phyloP scores from a whole-genome alignment of 2,888 invertebrate species.

The Diabrotica balteata region DNA sequence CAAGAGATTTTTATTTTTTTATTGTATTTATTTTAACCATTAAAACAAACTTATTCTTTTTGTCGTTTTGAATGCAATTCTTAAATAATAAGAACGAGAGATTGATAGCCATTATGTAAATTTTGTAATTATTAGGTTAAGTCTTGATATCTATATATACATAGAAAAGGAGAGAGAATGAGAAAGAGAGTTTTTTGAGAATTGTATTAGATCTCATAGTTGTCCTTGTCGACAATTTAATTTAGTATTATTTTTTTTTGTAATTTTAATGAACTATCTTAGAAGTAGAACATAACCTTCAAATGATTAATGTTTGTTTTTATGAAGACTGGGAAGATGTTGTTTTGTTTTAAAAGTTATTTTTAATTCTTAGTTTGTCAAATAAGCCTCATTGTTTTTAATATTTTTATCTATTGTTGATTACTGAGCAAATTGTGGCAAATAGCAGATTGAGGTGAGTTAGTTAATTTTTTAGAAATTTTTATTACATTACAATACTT shows the following conservation, averaged over 20 bases:
- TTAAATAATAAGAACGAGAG: slow-evolving; percentile 34
- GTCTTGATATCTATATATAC: slow-evolving; percentile 28
- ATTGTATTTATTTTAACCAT: slow-evolving; percentile 33
- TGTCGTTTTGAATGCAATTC: slow-evolving; percentile 41
- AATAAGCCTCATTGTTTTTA: neutral
- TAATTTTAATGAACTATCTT: slow-evolving; percentile 4
- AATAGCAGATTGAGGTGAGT: too few relatives aligned
- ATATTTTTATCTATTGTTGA: neutral
- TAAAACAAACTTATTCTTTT: slow-evolving; percentile 48
- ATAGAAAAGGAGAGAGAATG: slow-evolving; percentile 25
- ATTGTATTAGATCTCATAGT: slow-evolving; percentile 47
- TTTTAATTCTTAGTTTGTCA: neutral
- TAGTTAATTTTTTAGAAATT: too few relatives aligned
- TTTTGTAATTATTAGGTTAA: slow-evolving; percentile 43
- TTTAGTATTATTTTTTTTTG: slow-evolving; percentile 49
- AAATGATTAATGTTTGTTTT: too few relatives aligned
- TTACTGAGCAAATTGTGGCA: too few relatives aligned
- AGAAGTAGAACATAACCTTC: slow-evolving; percentile 14
- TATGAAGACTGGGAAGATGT: neutral
- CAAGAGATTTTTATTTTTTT: slow-evolving; percentile 34
- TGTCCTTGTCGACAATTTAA: slow-evolving; percentile 35
- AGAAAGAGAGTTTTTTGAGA: slow-evolving; percentile 28
- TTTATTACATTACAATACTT: too few relatives aligned
- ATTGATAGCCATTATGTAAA: slow-evolving; percentile 40
- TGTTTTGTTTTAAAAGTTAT: neutral